Evolutionary conservation across 2,888 invertebrate genomes (phyloP).

Genomic region (Steinernema scapterisci): DNA sequence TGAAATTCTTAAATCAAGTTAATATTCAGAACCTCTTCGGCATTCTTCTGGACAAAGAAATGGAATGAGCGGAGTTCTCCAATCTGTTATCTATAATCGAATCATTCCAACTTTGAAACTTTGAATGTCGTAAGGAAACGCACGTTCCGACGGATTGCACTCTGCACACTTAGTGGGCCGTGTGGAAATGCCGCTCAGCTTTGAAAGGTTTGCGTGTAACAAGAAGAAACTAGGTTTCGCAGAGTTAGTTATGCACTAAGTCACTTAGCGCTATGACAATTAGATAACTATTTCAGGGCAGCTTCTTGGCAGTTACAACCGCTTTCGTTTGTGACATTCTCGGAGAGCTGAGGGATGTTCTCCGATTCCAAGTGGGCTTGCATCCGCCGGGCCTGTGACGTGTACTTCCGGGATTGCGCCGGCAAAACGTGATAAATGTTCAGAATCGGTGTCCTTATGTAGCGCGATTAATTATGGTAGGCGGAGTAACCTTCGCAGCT

Average conservation of each 20-base stretch:
- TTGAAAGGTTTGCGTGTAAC: background rate
- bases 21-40: too few species aligned
- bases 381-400: background rate
- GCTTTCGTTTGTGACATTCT: too few species aligned
- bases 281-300: too few species aligned
- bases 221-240: background rate
- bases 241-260: background rate
- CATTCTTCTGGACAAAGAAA: too few species aligned
- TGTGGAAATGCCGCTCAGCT: background rate
- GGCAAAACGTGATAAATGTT: background rate
- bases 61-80: too few species aligned
- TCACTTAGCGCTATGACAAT: too few species aligned
- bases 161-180: background rate
- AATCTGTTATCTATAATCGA: constrained; percentile 4
- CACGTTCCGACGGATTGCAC: background rate
- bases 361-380: background rate
- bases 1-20: too few species aligned
- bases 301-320: too few species aligned
- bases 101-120: constrained; percentile 10
- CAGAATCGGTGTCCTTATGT: background rate
- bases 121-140: background rate
- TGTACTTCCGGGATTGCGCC: constrained; percentile 12
- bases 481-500: background rate
- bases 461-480: background rate
- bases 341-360: background rate